These are phyloP conservation scores for Drosophila nigritarsus DNA, from an alignment of 2,888 invertebrate species.

Conservation along the genomic window DNA sequence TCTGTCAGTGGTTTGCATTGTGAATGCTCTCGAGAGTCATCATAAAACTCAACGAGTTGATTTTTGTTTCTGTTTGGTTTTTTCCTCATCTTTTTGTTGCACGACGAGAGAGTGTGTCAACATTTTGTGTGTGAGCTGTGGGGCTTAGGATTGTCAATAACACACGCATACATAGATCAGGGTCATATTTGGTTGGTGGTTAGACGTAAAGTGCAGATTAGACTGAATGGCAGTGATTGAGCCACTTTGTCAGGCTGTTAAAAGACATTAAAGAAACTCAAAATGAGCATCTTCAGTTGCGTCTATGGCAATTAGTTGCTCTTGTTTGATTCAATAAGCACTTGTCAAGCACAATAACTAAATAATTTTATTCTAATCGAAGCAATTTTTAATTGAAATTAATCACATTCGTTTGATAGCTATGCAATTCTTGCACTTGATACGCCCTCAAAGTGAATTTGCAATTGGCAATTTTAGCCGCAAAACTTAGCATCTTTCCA, in stretches of 20 bases:
- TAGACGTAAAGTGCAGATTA: conserved; percentile 11
- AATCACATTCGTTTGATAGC: neutral
- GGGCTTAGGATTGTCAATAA: conserved; percentile 44
- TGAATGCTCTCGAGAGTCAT: conserved; percentile 25
- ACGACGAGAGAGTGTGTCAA: conserved; percentile 51
- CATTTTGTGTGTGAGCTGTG: conserved; percentile 30
- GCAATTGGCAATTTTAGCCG: conserved; percentile 5
- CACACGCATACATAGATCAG: conserved; percentile 2
- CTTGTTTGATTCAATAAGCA: neutral
- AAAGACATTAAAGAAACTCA: neutral
- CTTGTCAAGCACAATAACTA: neutral
- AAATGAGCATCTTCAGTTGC: neutral
- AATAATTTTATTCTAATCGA: neutral
- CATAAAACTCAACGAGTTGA: conserved; percentile 47
- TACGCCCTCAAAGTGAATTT: neutral
- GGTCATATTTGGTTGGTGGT: conserved; percentile 26
- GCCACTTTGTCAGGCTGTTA: conserved; percentile 6
- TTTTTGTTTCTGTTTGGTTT: conserved; percentile 3
- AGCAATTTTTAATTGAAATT: neutral
- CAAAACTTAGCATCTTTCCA: conserved; percentile 18
- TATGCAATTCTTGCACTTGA: neutral
- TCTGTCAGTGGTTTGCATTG: conserved; percentile 33
- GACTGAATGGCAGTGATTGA: conserved; percentile 17
- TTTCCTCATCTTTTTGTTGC: neutral
- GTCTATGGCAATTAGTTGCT: neutral